Evolutionary conservation across 1,140 invertebrate species (phyloP).

Genomic region (Telenomus remus): DNA sequence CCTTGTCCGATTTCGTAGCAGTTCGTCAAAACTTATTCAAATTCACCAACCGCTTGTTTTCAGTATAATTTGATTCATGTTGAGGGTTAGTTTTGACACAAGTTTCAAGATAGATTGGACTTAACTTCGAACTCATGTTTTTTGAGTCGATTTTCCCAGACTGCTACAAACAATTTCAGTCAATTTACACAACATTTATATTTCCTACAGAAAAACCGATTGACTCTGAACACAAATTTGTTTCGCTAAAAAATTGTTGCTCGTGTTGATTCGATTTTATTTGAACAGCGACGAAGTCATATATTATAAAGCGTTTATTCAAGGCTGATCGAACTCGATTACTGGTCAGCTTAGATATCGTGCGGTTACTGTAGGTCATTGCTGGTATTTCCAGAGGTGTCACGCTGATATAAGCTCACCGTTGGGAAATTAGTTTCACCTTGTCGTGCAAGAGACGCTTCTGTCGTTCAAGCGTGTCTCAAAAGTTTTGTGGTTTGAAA

Average conservation of each 20-base stretch:
- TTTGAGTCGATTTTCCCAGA: no score
- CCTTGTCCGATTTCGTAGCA: slow-evolving; percentile 11
- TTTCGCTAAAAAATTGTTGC: no score
- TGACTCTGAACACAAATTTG: no score
- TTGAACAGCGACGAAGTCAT: slow-evolving; percentile 44
- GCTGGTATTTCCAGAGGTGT: slow-evolving; percentile 50
- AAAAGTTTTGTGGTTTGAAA: slow-evolving; percentile 45
- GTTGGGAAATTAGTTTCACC: slow-evolving; percentile 60
- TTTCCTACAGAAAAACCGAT: no score
- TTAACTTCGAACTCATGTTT: no score
- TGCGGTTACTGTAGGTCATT: slow-evolving; percentile 54
- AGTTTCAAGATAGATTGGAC: no score
- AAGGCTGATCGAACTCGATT: slow-evolving; percentile 58
- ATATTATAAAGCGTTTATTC: slow-evolving; percentile 56
- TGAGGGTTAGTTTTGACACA: no score
- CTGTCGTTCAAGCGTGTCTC: slow-evolving; percentile 43
- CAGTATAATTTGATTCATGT: no score
- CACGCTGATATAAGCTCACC: slow-evolving; percentile 53
- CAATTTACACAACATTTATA: no score
- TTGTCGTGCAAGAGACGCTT: slow-evolving; percentile 50
- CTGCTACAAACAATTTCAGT: no score
- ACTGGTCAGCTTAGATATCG: slow-evolving; percentile 58
- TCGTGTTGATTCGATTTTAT: slow-evolving; percentile 50
- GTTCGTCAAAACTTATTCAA: slow-evolving; percentile 24
- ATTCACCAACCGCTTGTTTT: no score